These are phyloP conservation scores for Exocentrus adspersus DNA, from an alignment of 2,888 invertebrate species.

Conservation along the genomic window DNA sequence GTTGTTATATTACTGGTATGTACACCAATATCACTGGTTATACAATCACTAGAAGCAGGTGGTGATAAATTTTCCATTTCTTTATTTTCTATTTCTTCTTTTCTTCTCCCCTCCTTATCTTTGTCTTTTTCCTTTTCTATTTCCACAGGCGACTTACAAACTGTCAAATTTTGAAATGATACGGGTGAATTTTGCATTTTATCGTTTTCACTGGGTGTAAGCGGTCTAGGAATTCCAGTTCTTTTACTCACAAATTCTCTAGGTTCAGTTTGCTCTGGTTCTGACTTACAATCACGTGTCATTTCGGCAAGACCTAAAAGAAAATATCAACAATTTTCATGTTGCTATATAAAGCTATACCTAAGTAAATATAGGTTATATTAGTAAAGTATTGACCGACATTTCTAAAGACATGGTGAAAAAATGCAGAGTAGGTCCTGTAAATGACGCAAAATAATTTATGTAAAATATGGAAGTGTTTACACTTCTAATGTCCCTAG, in stretches of 20 bases:
- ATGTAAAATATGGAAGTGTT: too few relatives aligned
- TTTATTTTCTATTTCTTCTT: conserved; percentile 43
- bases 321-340: too few relatives aligned
- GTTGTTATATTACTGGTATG: conserved; percentile 58
- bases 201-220: conserved; percentile 10
- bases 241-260: conserved; percentile 59
- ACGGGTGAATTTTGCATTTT: conserved; percentile 38
- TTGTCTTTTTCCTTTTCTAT: conserved; percentile 42
- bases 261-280: conserved; percentile 62
- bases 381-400: too few relatives aligned
- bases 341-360: too few relatives aligned
- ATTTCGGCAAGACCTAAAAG: conserved; percentile 89
- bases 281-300: conserved; percentile 68
- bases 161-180: conserved; percentile 45
- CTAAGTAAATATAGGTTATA: too few relatives aligned
- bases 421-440: too few relatives aligned
- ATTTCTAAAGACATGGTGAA: too few relatives aligned
- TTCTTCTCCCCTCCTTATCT: conserved; percentile 45
- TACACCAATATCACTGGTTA: conserved; percentile 68
- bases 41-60: conserved; percentile 59
- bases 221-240: conserved; percentile 32
- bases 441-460: too few relatives aligned
- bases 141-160: conserved; percentile 47
- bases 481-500: too few relatives aligned
- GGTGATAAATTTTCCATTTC: conserved; percentile 50